Conservation (phyloP, 1,140 invertebrate genomes). For the Pristionchus pacificus region DNA sequence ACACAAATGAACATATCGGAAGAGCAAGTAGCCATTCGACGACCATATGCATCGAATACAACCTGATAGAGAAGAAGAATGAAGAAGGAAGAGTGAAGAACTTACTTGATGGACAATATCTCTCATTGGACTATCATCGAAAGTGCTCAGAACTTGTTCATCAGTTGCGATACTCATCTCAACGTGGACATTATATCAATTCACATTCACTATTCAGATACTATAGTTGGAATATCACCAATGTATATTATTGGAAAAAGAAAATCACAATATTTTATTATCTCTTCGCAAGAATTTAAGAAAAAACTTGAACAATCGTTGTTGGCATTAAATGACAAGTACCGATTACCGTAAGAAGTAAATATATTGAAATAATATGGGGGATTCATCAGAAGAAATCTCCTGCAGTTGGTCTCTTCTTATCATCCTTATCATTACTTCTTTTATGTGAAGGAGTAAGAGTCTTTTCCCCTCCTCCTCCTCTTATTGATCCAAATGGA, state of each 20-base stretch:
- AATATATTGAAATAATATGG: too few relatives aligned
- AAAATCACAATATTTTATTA: not conserved
- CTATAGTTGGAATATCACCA: not conserved
- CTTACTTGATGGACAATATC: not conserved
- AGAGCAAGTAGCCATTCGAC: constrained; percentile 21
- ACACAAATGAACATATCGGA: constrained; percentile 19
- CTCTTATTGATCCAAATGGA: too few relatives aligned
- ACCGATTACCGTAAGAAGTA: too few relatives aligned
- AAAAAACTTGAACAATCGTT: too few relatives aligned
- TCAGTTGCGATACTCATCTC: not conserved
- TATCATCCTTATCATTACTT: not conserved
- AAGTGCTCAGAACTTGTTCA: not conserved
- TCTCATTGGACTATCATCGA: not conserved
- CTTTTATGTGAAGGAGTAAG: not conserved
- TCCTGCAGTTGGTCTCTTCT: not conserved
- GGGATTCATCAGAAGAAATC: constrained; percentile 12
- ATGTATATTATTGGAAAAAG: not conserved
- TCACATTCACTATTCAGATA: not conserved
- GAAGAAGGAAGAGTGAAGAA: not conserved
- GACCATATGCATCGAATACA: constrained; percentile 15
- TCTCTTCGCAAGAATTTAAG: not conserved
- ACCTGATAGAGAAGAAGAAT: constrained; percentile 9
- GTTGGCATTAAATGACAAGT: too few relatives aligned
- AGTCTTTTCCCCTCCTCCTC: too few relatives aligned
- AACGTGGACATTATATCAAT: not conserved